These are phyloP conservation scores for Periplaneta americana DNA, from an alignment of 1,140 invertebrate genomes.

Conservation along the genomic window DNA sequence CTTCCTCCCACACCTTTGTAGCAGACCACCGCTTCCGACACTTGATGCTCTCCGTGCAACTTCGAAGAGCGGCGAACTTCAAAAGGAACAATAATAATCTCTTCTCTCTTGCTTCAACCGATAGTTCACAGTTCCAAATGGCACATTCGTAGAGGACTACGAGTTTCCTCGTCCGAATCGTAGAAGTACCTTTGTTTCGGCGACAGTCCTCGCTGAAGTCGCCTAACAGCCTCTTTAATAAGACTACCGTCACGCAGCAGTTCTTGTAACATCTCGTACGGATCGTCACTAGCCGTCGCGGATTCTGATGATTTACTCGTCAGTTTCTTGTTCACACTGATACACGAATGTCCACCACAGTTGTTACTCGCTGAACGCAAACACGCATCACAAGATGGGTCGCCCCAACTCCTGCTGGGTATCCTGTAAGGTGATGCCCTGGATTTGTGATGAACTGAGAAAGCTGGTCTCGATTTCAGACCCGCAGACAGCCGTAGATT, in stretches of 20 bases:
- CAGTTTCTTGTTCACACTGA: conserved; percentile 19
- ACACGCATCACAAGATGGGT: conserved; percentile 37
- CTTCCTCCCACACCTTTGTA: neutral
- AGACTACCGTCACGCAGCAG: conserved; percentile 56
- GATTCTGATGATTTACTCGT: conserved; percentile 4
- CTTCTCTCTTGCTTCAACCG: neutral
- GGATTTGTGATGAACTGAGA: conserved; percentile 36
- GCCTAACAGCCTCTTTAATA: conserved; percentile 65
- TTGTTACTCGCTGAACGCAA: conserved; percentile 20
- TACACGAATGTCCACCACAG: conserved; percentile 24
- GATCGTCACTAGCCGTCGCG: conserved; percentile 44
- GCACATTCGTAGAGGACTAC: conserved; percentile 23
- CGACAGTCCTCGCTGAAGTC: conserved; percentile 49
- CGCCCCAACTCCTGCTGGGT: conserved; percentile 44
- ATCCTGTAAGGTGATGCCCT: conserved; percentile 55
- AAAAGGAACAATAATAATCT: neutral
- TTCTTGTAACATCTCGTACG: conserved; percentile 59
- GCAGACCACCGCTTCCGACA: neutral
- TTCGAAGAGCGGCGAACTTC: neutral
- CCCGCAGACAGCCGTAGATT: conserved; percentile 49
- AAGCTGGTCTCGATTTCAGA: conserved; percentile 40
- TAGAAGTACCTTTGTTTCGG: conserved; percentile 44
- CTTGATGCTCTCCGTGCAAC: neutral
- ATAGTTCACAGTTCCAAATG: conserved; percentile 18
- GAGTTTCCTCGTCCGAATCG: conserved; percentile 44